Conservation (phyloP, 2,888 invertebrate species). For the Plebejus argus region DNA sequence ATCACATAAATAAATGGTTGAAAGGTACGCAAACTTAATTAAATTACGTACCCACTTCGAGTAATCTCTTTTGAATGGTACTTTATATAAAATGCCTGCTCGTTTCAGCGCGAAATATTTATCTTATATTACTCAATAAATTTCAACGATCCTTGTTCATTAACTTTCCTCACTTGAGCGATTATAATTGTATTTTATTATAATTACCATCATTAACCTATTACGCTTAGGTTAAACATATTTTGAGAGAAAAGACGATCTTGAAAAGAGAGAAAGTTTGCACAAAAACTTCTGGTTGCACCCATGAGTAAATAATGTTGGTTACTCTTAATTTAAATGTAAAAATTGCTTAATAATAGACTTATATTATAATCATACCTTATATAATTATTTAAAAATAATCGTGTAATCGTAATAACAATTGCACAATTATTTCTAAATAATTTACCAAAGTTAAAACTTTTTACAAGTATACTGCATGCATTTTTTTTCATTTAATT, state of each 20-base stretch:
- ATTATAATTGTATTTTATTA: slow-evolving; percentile 15
- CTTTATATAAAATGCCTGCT: slow-evolving; percentile 32
- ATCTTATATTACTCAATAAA: slow-evolving; percentile 32
- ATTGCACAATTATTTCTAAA: too few species aligned
- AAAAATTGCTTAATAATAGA: too few species aligned
- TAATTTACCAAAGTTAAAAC: too few species aligned
- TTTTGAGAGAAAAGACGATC: neutral
- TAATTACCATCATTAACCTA: neutral
- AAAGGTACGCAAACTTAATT: slow-evolving; percentile 31
- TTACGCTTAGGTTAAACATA: neutral
- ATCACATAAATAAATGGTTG: slow-evolving; percentile 29
- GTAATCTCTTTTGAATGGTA: slow-evolving; percentile 33
- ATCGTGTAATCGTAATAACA: too few species aligned
- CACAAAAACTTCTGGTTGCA: too few species aligned
- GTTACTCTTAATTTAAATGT: too few species aligned
- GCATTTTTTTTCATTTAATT: too few species aligned
- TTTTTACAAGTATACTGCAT: too few species aligned
- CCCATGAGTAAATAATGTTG: too few species aligned
- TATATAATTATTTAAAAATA: too few species aligned
- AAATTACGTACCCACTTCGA: slow-evolving; percentile 31
- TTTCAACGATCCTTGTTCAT: slow-evolving; percentile 25
- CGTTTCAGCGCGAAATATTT: slow-evolving; percentile 33
- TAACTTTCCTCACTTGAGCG: slow-evolving; percentile 2
- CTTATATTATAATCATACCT: too few species aligned
- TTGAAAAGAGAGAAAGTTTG: neutral